Conservation (phyloP, 2,113 vertebrate species). For the Dendrocopos noguchii region DNA sequence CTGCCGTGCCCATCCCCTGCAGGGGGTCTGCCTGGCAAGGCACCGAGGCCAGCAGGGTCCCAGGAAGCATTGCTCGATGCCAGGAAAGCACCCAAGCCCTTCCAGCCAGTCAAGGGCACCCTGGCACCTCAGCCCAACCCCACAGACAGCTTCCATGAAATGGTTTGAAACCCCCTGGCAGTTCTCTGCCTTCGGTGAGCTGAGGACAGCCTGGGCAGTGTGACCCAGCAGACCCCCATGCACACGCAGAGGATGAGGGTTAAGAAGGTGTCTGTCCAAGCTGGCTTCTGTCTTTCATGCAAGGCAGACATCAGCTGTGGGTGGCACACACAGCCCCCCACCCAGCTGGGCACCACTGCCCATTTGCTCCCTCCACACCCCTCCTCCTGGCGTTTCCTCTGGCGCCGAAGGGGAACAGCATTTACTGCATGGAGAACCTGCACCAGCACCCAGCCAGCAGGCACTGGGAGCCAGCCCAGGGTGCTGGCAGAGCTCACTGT, state of each 20-base stretch:
- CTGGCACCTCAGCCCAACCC: not conserved
- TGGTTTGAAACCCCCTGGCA: not conserved
- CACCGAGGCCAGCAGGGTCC: not conserved
- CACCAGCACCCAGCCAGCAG: not conserved
- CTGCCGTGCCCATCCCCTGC: not conserved
- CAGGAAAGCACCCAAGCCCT: not conserved
- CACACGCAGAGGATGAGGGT: accelerated
- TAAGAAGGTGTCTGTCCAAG: not conserved
- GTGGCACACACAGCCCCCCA: accelerated
- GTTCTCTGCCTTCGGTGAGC: not conserved
- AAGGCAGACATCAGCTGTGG: not conserved
- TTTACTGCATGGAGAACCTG: not conserved
- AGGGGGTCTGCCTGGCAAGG: accelerated
- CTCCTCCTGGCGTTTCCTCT: not conserved
- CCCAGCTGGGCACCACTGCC: not conserved
- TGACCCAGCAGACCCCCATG: accelerated
- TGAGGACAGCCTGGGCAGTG: not conserved
- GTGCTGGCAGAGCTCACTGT: not conserved
- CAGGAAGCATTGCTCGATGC: not conserved
- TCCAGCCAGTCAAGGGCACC: not conserved
- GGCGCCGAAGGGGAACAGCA: not conserved
- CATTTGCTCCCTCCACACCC: not conserved
- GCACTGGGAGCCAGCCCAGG: not conserved
- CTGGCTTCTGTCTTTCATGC: not conserved
- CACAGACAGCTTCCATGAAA: not conserved